A percentile compares a stretch with the other conserved stretches of the same genome.
Conservation (phyloP, 2,113 vertebrate genomes). For the Oryzias woworae region DNA sequence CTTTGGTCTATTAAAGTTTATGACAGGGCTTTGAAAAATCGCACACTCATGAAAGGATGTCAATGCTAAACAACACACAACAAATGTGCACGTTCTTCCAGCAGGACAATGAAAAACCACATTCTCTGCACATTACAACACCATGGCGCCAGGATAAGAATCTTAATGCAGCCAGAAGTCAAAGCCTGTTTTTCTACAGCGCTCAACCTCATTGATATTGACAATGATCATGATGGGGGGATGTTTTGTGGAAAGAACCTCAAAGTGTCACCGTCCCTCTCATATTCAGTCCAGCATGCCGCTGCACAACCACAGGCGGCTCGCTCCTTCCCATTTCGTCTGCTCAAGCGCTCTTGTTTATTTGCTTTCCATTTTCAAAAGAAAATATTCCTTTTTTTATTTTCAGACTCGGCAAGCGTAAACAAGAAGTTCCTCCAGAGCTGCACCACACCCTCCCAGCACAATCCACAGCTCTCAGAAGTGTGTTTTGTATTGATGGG, state of each 20-base stretch:
- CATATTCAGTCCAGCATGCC: conserved; percentile 31
- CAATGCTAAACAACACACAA: neutral
- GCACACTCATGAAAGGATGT: no score
- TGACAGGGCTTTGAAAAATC: neutral
- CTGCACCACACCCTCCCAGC: conserved; percentile 62
- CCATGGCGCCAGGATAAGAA: neutral
- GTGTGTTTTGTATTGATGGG: conserved; percentile 70
- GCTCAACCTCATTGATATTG: conserved; percentile 8
- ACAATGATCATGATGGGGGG: conserved; percentile 22
- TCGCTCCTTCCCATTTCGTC: conserved; percentile 58
- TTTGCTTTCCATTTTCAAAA: conserved; percentile 63
- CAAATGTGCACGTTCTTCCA: neutral
- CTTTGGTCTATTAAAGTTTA: neutral
- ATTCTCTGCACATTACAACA: neutral
- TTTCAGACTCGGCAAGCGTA: conserved; percentile 62
- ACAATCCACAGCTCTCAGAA: conserved; percentile 71
- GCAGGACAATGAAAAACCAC: neutral
- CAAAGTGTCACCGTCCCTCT: conserved; percentile 19
- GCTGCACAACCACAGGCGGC: conserved; percentile 45
- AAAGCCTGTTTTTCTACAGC: neutral
- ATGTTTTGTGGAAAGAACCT: conserved; percentile 34
- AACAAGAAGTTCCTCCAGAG: conserved; percentile 67
- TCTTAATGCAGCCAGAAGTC: neutral
- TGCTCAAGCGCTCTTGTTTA: conserved; percentile 67
- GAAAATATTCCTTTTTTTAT: conserved; percentile 69